These are phyloP conservation scores for Drosophila quinaria DNA, from an alignment of 2,888 invertebrate species.

Conservation along the genomic window DNA sequence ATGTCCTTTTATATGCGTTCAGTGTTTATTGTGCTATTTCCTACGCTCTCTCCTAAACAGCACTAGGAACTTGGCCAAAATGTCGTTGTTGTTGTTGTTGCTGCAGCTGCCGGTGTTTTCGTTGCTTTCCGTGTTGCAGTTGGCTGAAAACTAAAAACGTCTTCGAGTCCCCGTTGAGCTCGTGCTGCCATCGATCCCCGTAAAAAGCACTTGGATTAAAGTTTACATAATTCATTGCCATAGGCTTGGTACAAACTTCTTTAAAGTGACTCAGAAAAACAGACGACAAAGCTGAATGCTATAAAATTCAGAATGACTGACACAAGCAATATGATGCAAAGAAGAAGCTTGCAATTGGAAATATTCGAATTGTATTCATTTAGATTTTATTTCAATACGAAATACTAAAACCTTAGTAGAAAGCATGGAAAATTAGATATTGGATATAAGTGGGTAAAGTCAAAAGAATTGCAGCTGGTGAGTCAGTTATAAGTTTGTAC, in stretches of 20 bases:
- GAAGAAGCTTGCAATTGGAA: neutral
- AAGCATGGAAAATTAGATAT: too few relatives aligned
- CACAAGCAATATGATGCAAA: slow-evolving; percentile 3
- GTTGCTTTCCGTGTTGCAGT: slow-evolving; percentile 19
- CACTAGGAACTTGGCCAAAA: slow-evolving; percentile 70
- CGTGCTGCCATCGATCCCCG: slow-evolving; percentile 53
- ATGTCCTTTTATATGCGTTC: slow-evolving; percentile 82
- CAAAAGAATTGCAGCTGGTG: too few relatives aligned
- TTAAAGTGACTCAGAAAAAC: slow-evolving; percentile 48
- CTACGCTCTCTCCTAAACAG: slow-evolving; percentile 58
- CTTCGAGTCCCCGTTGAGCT: slow-evolving; percentile 53
- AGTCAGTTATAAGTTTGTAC: too few relatives aligned
- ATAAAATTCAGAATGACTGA: slow-evolving; percentile 14
- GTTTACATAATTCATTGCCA: slow-evolving; percentile 69
- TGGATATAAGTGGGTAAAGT: too few relatives aligned
- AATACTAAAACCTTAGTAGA: too few relatives aligned
- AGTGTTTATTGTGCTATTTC: slow-evolving; percentile 78
- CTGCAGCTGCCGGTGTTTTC: slow-evolving; percentile 12
- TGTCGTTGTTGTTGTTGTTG: slow-evolving; percentile 31
- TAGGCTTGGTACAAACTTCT: slow-evolving; percentile 22
- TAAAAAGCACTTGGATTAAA: slow-evolving; percentile 66
- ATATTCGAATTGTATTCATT: too few relatives aligned
- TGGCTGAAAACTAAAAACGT: slow-evolving; percentile 35
- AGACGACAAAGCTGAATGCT: too few relatives aligned
- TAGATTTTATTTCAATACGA: too few relatives aligned